Base-by-base conservation (phyloP, 2,797 vertebrate species). In the Molossus alvarezi region DNA sequence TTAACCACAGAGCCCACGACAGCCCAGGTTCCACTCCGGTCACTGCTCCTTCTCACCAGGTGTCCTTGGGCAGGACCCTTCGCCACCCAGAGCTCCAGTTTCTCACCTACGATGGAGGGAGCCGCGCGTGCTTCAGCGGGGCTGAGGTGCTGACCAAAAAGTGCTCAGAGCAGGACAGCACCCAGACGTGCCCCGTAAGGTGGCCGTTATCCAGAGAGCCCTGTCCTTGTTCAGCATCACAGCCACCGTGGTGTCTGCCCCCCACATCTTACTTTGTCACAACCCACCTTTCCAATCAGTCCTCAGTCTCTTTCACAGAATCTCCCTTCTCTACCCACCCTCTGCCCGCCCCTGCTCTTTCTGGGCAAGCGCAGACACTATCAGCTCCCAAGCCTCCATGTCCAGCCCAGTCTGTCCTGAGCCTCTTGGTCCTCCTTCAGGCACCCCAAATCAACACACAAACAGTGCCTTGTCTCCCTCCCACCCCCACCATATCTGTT, bases 101-200 rank as follows among this genome's bases (percentile, higher is more conserved):
- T 51, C 75, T 71, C 64, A n/a, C 27, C 12, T 5, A 5, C 72
- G 77, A n/a, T 5, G 10, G 29, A 57, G 20, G 23, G 5, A 75
- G 17, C 18, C 2, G 45, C 20, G 8, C 64, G n/a, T 48, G 9
- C 10, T 53, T 80, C 67, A 27, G 37, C 27, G 57, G 18, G 21
- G 41, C 41, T 3, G 12, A 65, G 17, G 48, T 23, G 4, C 25
- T 10, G 69, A 55, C 21, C 2, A 4, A 71, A 72, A 23, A 12
- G 53, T 0, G 14, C 55, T n/a, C 29, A 41, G n/a, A 17, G 45
- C 53, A 20, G 48, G n/a, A 29, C 75, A 48, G 58, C 18, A 27
- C 9, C 1, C 0, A 0, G 37, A 23, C 4, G 3, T 37, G 21
- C 62, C 29, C 57, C 29, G 4, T 37, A 33, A 13, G 45, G 33